phyloP scores from a whole-genome alignment of 2,113 vertebrate genomes.

The Emydura subglobosa region DNA sequence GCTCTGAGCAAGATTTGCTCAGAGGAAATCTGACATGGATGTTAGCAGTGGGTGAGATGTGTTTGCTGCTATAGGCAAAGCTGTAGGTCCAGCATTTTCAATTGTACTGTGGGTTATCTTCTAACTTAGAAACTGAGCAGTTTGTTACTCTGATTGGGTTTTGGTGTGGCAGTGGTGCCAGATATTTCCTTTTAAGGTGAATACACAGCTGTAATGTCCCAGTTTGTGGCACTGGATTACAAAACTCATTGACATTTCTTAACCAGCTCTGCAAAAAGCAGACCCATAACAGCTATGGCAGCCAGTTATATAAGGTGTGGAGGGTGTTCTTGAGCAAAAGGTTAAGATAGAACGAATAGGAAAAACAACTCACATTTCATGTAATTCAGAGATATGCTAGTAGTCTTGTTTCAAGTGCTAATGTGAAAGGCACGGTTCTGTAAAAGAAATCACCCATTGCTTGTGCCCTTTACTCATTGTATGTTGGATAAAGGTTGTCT shows the following conservation, averaged over 20 bases:
- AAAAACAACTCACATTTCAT: neutral
- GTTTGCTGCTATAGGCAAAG: rapidly evolving
- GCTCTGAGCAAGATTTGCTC: too few species aligned
- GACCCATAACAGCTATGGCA: neutral
- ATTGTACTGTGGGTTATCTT: neutral
- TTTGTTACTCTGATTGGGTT: neutral
- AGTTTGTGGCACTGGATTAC: neutral
- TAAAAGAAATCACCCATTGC: neutral
- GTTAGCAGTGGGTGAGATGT: neutral
- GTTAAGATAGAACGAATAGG: rapidly evolving
- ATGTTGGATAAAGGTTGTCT: neutral
- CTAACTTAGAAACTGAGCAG: neutral
- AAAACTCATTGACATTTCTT: neutral
- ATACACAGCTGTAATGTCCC: neutral
- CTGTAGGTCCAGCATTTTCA: rapidly evolving
- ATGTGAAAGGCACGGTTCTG: neutral
- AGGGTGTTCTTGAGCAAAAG: neutral
- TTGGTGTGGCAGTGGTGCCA: neutral
- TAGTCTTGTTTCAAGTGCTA: neutral
- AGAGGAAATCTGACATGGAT: neutral
- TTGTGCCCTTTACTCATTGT: neutral
- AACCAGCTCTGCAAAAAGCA: neutral
- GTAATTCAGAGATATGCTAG: neutral
- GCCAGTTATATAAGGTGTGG: neutral
- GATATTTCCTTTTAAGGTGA: neutral